A percentile compares a stretch with the other conserved stretches of the same genome.
These are phyloP conservation scores for Imbricaverruca yamaguchii DNA, from an alignment of 2,888 invertebrate genomes.

Conservation along the genomic window DNA sequence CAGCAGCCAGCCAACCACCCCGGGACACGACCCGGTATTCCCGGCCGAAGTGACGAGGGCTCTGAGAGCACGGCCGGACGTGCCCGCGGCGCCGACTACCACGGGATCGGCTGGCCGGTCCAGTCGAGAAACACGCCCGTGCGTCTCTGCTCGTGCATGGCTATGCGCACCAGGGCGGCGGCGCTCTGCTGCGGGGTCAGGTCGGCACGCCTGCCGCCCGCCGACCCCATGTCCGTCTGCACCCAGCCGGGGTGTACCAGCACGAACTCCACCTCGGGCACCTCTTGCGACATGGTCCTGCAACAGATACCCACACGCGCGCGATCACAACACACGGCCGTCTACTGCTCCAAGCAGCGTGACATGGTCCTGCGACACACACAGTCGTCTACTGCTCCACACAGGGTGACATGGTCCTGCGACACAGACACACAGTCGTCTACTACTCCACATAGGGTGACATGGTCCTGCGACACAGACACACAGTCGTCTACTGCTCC, in stretches of 20 bases:
- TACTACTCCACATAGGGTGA: too few species aligned
- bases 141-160: background rate
- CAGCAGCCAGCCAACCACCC: too few species aligned
- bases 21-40: too few species aligned
- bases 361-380: too few species aligned
- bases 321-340: background rate
- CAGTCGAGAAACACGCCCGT: background rate
- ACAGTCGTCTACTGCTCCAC: too few species aligned
- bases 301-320: background rate
- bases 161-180: background rate
- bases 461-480: too few species aligned
- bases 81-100: background rate
- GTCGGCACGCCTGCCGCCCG: background rate
- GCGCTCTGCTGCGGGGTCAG: background rate
- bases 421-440: too few species aligned
- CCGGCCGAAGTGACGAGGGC: too few species aligned
- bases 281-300: background rate
- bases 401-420: too few species aligned
- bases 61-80: too few species aligned
- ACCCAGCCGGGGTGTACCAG: constrained; percentile 1
- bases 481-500: too few species aligned
- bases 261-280: background rate
- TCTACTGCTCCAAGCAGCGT: background rate
- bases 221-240: background rate
- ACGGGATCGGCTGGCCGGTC: background rate